A percentile compares a stretch with the other conserved stretches of the same genome.
phyloP scores from a whole-genome alignment of 64 coral and sea anemone genomes.

The Stichodactyla helianthus region DNA sequence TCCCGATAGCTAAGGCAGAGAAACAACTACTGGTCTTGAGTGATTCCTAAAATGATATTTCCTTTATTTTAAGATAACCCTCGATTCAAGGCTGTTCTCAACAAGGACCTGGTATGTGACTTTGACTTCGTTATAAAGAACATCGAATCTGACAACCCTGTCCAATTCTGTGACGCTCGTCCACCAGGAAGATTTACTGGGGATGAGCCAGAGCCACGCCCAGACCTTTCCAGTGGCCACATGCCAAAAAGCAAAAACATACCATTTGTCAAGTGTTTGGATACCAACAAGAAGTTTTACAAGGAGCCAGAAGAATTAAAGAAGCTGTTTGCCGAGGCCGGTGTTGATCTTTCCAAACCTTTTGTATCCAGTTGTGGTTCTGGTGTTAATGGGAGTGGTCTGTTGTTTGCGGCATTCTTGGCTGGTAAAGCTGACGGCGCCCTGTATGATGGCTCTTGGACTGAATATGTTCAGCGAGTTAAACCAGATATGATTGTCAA shows the following conservation, averaged over 20 bases:
- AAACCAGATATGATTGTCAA: constrained; percentile 70
- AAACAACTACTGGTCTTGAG: too few relatives aligned
- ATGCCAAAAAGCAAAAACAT: constrained; percentile 60
- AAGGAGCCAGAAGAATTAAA: constrained; percentile 65
- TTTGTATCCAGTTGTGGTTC: constrained; percentile 76
- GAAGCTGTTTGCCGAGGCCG: constrained; percentile 70
- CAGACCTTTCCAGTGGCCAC: constrained; percentile 69
- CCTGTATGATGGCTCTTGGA: constrained; percentile 89
- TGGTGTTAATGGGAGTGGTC: constrained; percentile 45
- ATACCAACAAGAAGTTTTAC: constrained; percentile 51
- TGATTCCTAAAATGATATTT: too few relatives aligned
- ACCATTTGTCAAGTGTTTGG: constrained; percentile 53
- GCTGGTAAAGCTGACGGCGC: constrained; percentile 70
- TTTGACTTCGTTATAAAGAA: constrained; percentile 79
- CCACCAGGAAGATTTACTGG: constrained; percentile 67
- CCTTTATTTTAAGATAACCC: neutral
- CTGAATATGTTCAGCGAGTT: constrained; percentile 70
- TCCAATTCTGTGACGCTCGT: constrained; percentile 64
- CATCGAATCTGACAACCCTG: constrained; percentile 23
- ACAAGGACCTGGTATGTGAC: constrained; percentile 55
- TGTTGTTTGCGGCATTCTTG: constrained; percentile 58
- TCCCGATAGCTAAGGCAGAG: too few relatives aligned
- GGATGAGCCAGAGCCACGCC: constrained; percentile 65
- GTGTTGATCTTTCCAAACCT: constrained; percentile 52
- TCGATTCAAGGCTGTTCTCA: constrained; percentile 63